A percentile compares a stretch with the other conserved stretches of the same genome.
Conservation (phyloP, 2,113 vertebrate genomes). For the Zapus hudsonius region DNA sequence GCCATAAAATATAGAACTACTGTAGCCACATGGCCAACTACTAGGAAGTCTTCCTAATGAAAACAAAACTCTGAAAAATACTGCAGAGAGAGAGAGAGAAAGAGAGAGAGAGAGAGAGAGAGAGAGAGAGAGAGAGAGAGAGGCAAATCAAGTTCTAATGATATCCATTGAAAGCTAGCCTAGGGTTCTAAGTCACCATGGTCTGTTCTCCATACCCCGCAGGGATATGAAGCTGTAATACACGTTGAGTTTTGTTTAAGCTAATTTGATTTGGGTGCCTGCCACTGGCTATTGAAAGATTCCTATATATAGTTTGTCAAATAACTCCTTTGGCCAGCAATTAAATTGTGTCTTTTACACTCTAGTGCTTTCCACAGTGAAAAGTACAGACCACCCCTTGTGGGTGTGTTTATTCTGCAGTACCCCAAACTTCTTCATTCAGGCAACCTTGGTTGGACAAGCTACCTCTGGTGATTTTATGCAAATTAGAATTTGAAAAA, state of each 20-base stretch:
- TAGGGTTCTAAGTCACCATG: background rate
- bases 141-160: background rate
- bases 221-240: background rate
- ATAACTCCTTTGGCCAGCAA: background rate
- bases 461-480: background rate
- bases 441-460: background rate
- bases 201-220: background rate
- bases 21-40: background rate
- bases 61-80: background rate
- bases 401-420: background rate
- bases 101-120: background rate
- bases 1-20: background rate
- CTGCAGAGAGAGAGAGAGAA: conserved; percentile 3
- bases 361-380: background rate
- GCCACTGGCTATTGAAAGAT: background rate
- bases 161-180: background rate
- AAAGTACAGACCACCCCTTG: background rate
- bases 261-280: conserved; percentile 19
- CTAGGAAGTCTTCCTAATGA: conserved; percentile 4
- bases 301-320: background rate
- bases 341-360: background rate
- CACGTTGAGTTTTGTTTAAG: conserved; percentile 9
- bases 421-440: background rate
- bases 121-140: background rate
- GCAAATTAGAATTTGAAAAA: conserved; percentile 43